Evolutionary conservation across 2,888 invertebrate species (phyloP).

Genomic region (Lacanobia oleracea): DNA sequence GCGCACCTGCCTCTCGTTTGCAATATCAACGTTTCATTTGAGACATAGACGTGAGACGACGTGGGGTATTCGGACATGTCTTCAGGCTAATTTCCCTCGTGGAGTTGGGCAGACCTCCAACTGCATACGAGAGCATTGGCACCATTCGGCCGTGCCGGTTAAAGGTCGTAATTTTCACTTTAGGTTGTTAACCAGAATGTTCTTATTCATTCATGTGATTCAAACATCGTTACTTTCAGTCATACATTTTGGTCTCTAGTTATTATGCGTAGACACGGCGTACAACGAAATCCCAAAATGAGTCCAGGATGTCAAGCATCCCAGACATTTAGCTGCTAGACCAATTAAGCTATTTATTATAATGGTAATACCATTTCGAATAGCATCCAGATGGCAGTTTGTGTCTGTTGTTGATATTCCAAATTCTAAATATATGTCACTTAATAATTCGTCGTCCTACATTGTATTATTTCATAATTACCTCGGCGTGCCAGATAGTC

Average conservation of each 20-base stretch:
- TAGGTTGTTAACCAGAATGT: conserved; percentile 25
- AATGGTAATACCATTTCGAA: conserved; percentile 22
- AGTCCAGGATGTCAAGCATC: neutral
- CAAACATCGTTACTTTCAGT: conserved; percentile 14
- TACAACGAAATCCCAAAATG: neutral
- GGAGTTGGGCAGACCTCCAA: conserved; percentile 60
- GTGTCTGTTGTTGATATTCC: conserved; percentile 19
- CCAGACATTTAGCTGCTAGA: conserved; percentile 34
- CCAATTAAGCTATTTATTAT: conserved; percentile 25
- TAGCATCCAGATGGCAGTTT: conserved; percentile 22
- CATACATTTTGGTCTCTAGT: neutral
- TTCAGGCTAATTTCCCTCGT: conserved; percentile 58
- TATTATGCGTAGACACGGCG: neutral
- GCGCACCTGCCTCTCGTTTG: conserved; percentile 73
- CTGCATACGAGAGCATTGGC: conserved; percentile 60
- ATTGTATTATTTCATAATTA: conserved; percentile 72
- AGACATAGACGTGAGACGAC: conserved; percentile 39
- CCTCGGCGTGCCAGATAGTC: conserved; percentile 62
- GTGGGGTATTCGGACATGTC: conserved; percentile 50
- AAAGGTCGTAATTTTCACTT: conserved; percentile 58
- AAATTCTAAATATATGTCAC: conserved; percentile 43
- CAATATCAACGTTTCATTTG: conserved; percentile 62
- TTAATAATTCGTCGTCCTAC: conserved; percentile 70
- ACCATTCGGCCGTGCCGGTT: conserved; percentile 60
- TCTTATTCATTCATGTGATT: conserved; percentile 29